Evolutionary conservation across 2,113 vertebrate genomes (phyloP).

Genomic region (Labeo rohita): DNA sequence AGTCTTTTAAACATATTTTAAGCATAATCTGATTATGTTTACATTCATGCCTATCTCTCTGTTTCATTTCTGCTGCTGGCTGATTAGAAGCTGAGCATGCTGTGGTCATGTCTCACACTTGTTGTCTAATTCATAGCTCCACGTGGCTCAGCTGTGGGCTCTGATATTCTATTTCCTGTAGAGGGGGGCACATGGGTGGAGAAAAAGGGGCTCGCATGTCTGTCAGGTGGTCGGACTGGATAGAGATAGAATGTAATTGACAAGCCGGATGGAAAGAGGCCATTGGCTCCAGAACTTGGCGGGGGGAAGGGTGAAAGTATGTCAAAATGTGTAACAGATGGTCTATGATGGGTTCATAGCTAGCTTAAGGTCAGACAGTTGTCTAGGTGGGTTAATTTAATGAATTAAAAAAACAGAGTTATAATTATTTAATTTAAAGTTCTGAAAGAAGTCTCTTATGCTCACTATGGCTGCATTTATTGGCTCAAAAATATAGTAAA

Average conservation of each 20-base stretch:
- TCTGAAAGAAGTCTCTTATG: too few species aligned
- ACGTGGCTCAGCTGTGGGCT: constrained; percentile 6
- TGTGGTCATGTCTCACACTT: background rate
- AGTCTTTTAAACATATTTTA: background rate
- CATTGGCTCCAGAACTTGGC: background rate
- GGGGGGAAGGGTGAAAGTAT: background rate
- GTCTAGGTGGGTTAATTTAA: background rate
- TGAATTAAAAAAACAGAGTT: background rate
- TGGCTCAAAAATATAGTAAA: too few species aligned
- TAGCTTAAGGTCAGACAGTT: background rate
- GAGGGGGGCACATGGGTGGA: background rate
- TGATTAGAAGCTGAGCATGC: constrained; percentile 16
- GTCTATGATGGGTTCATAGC: background rate
- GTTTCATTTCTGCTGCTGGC: background rate
- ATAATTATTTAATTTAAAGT: too few species aligned
- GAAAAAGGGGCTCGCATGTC: background rate
- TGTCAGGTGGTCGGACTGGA: background rate
- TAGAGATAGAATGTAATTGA: background rate
- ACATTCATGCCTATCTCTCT: background rate
- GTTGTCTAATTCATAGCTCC: constrained; percentile 6
- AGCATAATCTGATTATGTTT: background rate
- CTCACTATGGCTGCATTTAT: too few species aligned
- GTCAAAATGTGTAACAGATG: constrained; percentile 18
- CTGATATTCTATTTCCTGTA: background rate
- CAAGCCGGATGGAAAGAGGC: background rate